Conservation (phyloP, 2,888 invertebrate genomes). For the Periphyllus acericola region DNA sequence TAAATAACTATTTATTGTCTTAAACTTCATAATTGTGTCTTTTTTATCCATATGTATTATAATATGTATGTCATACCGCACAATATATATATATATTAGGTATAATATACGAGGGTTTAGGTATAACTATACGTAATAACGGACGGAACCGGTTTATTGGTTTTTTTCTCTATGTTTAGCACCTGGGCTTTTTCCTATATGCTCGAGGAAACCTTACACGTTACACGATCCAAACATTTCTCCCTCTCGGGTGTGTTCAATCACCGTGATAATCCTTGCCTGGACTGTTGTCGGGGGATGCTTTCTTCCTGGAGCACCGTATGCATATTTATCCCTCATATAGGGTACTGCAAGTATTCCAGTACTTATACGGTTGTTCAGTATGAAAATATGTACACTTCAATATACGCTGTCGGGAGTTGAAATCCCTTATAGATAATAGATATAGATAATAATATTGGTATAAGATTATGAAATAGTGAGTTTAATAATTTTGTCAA, state of each 20-base stretch:
- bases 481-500: no score
- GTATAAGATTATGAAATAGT: no score
- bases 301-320: no score
- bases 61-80: no score
- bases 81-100: no score
- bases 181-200: constrained; percentile 5
- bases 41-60: no score
- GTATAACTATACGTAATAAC: neutral
- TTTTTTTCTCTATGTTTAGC: neutral
- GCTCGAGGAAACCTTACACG: constrained; percentile 40
- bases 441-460: no score
- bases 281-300: neutral
- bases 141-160: constrained; percentile 29
- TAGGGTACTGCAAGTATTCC: neutral
- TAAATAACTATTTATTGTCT: no score
- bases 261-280: constrained; percentile 28
- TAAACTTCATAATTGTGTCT: no score
- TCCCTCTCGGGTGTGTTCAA: neutral
- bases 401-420: neutral
- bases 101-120: no score
- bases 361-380: neutral
- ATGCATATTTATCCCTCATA: neutral
- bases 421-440: no score
- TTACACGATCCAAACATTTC: neutral
- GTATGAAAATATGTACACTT: neutral